Evolutionary conservation across 92 coral and sea anemone species (phyloP), one percentile per base, ranked within the genome.

Genomic region (Zoanthus gigantus): DNA sequence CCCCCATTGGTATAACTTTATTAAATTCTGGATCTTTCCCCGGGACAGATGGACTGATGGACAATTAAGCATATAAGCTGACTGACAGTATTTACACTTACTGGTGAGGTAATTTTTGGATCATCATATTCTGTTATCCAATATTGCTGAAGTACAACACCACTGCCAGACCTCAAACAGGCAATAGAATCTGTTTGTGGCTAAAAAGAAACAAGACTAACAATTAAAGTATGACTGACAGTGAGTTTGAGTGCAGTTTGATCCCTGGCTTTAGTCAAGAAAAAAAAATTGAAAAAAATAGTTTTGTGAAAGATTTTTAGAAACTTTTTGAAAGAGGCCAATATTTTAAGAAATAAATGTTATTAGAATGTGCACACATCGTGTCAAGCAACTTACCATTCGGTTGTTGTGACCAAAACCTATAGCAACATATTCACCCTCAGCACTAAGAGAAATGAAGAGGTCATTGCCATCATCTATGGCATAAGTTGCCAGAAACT

Each of bases 61-160:
- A 23, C 42, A 0, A 37, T 37, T 37, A 37, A 37, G 42, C 56
- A 50, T 7, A 50, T 50, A 50, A 7, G 3, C 7, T 58, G 8
- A 63, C 10, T 63, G 31, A 17, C 10, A 63, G 69, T n/a, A 5
- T 16, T 23, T 7, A 23, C 30, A 77, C 12, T 30, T 80, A 80
- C 85, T 56, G 85, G 85, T 45, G 75, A 10, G 15, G 85, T 80
- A 31, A 71, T 57, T 17, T 12, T 65, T 0, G 85, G 85, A 65
- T 80, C 85, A 23, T 80, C 85, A 8, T 80, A 80, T 46, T 65
- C 74, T 45, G 56, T 66, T 44, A 80, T 80, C 85, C 85, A 66
- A 42, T 45, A 80, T 12, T 80, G 85, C 74, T 80, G 85, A n/a
- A 80, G 5, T 0, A 18, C 5, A 8, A 80, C 61, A 23, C 11